Percentiles rank a stretch among this genome's conserved stretches.
phyloP scores from a whole-genome alignment of 2,888 invertebrate species.

The Lydus trimaculatus region DNA sequence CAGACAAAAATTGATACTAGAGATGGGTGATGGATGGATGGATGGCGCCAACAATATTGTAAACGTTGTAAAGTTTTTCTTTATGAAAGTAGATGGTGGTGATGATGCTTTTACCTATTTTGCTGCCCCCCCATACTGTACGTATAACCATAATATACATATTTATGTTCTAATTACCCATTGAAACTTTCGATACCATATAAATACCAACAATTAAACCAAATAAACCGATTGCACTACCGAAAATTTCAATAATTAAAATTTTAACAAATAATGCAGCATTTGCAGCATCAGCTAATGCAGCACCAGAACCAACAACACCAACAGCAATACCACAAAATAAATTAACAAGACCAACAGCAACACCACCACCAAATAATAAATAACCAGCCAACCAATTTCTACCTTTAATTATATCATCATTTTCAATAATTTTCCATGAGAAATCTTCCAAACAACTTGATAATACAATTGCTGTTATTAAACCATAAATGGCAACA shows the following conservation, averaged over 20 bases:
- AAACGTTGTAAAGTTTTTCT: too few species aligned
- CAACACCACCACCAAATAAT: slow-evolving; percentile 95
- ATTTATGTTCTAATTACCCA: slow-evolving; percentile 40
- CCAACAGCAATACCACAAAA: slow-evolving; percentile 97
- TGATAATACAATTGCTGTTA: slow-evolving; percentile 96
- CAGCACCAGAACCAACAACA: slow-evolving; percentile 98
- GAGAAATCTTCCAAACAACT: slow-evolving; percentile 70
- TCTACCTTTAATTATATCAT: slow-evolving; percentile 62
- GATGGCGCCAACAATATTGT: too few species aligned
- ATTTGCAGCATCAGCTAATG: slow-evolving; percentile 97
- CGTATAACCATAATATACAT: too few species aligned
- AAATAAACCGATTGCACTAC: slow-evolving; percentile 98
- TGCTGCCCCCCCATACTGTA: too few species aligned
- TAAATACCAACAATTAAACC: slow-evolving; percentile 98
- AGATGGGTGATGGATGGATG: too few species aligned
- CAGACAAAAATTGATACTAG: too few species aligned
- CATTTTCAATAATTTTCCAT: slow-evolving; percentile 58
- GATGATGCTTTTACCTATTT: too few species aligned
- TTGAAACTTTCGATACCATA: slow-evolving; percentile 64
- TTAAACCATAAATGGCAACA: slow-evolving; percentile 98
- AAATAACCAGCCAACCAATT: slow-evolving; percentile 90
- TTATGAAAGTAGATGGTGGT: too few species aligned
- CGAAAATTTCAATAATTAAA: slow-evolving; percentile 98
- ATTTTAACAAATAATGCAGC: slow-evolving; percentile 97
- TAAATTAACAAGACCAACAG: slow-evolving; percentile 94